These are phyloP conservation scores for Zosterops japonicus DNA, from an alignment of 2,113 vertebrate genomes.

Conservation along the genomic window DNA sequence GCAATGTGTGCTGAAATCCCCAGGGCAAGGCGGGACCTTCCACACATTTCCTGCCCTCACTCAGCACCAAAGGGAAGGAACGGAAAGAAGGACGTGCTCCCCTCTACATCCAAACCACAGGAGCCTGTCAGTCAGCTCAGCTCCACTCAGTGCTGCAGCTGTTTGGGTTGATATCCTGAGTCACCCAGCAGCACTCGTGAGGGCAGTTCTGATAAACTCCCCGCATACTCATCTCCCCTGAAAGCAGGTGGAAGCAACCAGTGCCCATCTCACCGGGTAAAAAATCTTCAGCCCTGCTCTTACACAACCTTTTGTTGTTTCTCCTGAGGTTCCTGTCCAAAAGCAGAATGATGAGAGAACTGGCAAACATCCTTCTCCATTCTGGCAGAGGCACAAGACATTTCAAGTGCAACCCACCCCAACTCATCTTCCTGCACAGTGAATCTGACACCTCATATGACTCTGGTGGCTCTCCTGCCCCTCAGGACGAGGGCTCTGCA, in stretches of 20 bases:
- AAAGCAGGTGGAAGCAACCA: neutral
- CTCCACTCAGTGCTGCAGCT: neutral
- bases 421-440: neutral
- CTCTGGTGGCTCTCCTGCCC: neutral
- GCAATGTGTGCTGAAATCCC: neutral
- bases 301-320: neutral
- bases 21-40: neutral
- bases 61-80: neutral
- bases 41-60: rapidly evolving
- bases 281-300: neutral
- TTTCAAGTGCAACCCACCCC: neutral
- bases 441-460: rapidly evolving
- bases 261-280: neutral
- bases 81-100: neutral
- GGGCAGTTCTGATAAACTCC: neutral
- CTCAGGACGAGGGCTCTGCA: neutral
- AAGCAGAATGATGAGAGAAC: neutral
- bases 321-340: neutral
- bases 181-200: neutral
- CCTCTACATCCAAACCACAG: neutral
- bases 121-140: neutral
- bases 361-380: neutral
- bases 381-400: neutral
- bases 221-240: neutral
- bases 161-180: neutral